These are phyloP conservation scores for Macrobrachium rosenbergii DNA, from an alignment of 1,140 invertebrate species.

Conservation along the genomic window DNA sequence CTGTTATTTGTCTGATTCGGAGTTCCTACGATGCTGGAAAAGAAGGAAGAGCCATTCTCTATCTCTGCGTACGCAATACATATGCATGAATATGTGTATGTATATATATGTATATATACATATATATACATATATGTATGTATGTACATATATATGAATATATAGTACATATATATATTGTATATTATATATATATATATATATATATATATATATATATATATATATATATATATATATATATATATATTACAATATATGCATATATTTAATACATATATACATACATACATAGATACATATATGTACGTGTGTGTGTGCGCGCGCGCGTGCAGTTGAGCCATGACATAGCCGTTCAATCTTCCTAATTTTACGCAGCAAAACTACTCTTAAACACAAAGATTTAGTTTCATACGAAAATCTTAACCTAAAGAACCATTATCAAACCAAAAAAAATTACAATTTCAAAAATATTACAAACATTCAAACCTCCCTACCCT, in stretches of 20 bases:
- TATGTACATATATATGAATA: slow-evolving; percentile 38
- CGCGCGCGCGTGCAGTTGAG: too few species aligned
- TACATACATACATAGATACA: slow-evolving; percentile 35
- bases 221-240: slow-evolving; percentile 7
- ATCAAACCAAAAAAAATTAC: too few species aligned
- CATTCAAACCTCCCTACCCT: too few species aligned
- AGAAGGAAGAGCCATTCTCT: neutral
- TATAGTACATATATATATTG: slow-evolving; percentile 33
- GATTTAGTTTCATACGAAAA: too few species aligned
- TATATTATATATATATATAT: neutral
- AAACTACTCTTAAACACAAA: too few species aligned
- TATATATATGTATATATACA: slow-evolving; percentile 2
- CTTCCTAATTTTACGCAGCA: too few species aligned
- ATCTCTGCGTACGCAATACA: neutral
- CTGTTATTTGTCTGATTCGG: too few species aligned
- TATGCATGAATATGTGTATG: neutral
- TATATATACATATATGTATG: slow-evolving; percentile 22
- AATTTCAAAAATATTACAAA: too few species aligned
- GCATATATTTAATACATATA: too few species aligned
- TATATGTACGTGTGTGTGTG: neutral
- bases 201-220: slow-evolving; percentile 22
- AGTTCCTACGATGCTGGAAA: neutral
- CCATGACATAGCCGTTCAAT: too few species aligned
- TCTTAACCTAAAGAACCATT: too few species aligned
- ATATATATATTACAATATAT: slow-evolving; percentile 14